A percentile compares a stretch with the other conserved stretches of the same genome.
phyloP scores from a whole-genome alignment of 23 tunicate genomes.

The Halocynthia aurantium region DNA sequence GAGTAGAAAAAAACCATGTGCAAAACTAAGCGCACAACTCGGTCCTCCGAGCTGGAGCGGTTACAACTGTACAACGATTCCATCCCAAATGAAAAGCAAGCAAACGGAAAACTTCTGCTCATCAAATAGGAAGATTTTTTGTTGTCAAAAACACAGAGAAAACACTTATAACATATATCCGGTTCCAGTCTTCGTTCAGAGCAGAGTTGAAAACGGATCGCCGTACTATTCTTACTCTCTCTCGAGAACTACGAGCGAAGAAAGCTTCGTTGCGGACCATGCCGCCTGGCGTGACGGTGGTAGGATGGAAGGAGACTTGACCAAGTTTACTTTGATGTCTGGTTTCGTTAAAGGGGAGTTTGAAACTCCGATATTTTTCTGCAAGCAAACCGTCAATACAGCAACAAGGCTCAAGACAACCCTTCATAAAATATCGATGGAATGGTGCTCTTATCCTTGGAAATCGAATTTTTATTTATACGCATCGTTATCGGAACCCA shows the following conservation, averaged over 20 bases:
- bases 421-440: conserved; percentile 22
- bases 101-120: conserved; percentile 4
- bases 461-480: conserved; percentile 37
- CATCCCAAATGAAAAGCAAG: not conserved
- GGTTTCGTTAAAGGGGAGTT: conserved; percentile 19
- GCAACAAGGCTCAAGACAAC: conserved; percentile 4
- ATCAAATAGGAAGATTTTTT: not conserved
- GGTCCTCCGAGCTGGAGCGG: conserved; percentile 28
- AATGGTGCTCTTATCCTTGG: conserved; percentile 27
- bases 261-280: not conserved
- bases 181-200: not conserved
- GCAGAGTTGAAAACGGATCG: not conserved
- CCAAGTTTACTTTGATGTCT: conserved; percentile 40
- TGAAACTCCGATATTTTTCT: conserved; percentile 45
- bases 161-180: not conserved
- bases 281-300: conserved; percentile 27
- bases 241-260: conserved; percentile 9
- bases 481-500: not conserved
- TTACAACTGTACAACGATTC: conserved; percentile 5
- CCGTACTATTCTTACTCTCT: conserved; percentile 11
- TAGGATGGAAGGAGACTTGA: conserved; percentile 20
- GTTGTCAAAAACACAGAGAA: conserved; percentile 9
- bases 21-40: not conserved
- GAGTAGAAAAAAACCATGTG: conserved; percentile 30
- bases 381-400: conserved; percentile 1